Conservation (phyloP, 1,140 invertebrate genomes). For the Venustaconcha ellipsiformis region DNA sequence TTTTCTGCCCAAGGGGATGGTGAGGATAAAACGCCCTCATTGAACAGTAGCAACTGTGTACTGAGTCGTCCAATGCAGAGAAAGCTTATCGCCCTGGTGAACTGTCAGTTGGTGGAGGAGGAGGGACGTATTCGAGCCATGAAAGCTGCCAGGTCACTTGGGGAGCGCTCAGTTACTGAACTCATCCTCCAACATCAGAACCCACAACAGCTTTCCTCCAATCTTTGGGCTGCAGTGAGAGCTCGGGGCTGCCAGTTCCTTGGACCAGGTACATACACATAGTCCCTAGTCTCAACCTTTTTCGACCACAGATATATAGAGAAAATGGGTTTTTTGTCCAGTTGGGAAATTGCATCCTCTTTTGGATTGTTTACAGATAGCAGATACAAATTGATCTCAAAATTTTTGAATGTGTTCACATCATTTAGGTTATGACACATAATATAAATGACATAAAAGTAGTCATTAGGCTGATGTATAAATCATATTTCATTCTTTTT, state of each 20-base stretch:
- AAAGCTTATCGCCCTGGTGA: slow-evolving; percentile 91
- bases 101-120: slow-evolving; percentile 91
- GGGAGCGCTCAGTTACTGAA: slow-evolving; percentile 95
- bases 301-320: too few species aligned
- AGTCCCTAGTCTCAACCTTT: too few species aligned
- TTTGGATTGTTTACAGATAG: too few species aligned
- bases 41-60: slow-evolving; percentile 35
- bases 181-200: slow-evolving; percentile 95
- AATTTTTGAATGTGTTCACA: too few species aligned
- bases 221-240: slow-evolving; percentile 96
- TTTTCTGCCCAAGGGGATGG: not conserved
- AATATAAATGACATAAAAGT: too few species aligned
- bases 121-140: slow-evolving; percentile 82
- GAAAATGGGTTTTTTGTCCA: too few species aligned
- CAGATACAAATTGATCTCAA: too few species aligned
- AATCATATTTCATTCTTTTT: too few species aligned
- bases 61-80: slow-evolving; percentile 95
- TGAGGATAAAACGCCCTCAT: not conserved
- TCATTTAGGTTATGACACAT: too few species aligned
- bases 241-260: slow-evolving; percentile 98
- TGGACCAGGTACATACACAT: slow-evolving; percentile 80
- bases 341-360: too few species aligned
- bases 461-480: too few species aligned
- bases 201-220: slow-evolving; percentile 90
- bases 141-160: slow-evolving; percentile 86